Conservation (phyloP, 2,113 vertebrate genomes). For the Scolopax mira region DNA sequence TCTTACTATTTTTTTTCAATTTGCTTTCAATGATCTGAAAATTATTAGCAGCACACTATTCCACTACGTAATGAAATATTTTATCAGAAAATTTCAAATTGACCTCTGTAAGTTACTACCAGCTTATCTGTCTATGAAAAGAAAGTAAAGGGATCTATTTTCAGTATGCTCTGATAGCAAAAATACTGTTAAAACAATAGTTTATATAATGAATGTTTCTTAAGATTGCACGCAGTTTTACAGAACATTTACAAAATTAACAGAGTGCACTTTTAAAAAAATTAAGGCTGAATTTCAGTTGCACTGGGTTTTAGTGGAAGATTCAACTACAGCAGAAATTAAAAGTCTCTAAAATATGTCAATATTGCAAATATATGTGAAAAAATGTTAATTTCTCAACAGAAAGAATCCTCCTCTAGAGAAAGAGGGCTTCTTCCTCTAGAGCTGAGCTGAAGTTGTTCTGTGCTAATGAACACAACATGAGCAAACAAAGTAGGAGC, state of each 20-base stretch:
- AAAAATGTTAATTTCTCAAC: background rate
- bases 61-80: background rate
- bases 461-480: too few species aligned
- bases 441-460: too few species aligned
- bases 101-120: background rate
- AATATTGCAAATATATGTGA: background rate
- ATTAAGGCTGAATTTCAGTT: background rate
- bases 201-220: background rate
- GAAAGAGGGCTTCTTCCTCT: background rate
- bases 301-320: background rate
- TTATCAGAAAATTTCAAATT: background rate
- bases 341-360: background rate
- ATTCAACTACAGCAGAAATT: background rate
- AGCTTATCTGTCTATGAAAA: background rate
- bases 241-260: background rate
- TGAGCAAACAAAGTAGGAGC: too few species aligned
- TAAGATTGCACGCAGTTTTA: background rate
- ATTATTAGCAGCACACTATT: background rate
- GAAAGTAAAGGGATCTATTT: background rate
- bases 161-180: background rate
- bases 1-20: background rate
- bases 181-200: background rate
- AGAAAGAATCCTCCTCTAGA: background rate
- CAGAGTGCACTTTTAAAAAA: background rate
- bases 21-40: background rate